These are phyloP conservation scores for Peromyscus polionotus DNA, from an alignment of 2,113 vertebrate species.

Conservation along the genomic window DNA sequence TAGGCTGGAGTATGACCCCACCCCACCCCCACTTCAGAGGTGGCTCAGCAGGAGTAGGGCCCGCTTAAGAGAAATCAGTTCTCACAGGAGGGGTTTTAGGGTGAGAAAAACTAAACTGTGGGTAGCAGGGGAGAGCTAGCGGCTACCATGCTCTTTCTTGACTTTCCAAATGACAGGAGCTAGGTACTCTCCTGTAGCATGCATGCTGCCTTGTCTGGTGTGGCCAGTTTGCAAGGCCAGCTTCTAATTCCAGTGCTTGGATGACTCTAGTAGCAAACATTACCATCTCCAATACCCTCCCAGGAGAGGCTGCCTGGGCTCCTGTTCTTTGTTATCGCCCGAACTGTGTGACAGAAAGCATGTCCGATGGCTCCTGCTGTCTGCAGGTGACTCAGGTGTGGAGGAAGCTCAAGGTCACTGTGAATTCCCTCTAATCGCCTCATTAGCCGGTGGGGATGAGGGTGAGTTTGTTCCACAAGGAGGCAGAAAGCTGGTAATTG, in stretches of 20 bases:
- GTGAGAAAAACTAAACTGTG: too few species aligned
- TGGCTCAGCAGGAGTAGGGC: neutral
- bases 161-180: neutral
- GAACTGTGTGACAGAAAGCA: neutral
- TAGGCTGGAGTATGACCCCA: fast-evolving
- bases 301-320: conserved; percentile 42
- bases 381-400: conserved; percentile 79
- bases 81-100: neutral
- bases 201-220: neutral
- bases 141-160: fast-evolving
- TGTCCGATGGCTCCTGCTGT: neutral
- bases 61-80: neutral
- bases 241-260: neutral
- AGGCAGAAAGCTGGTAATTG: conserved; percentile 61
- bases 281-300: neutral
- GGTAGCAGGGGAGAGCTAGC: neutral
- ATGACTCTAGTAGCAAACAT: neutral
- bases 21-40: neutral
- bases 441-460: conserved; percentile 53
- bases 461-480: conserved; percentile 16
- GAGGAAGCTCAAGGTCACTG: conserved; percentile 7
- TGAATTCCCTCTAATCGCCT: conserved; percentile 73
- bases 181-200: neutral
- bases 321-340: conserved; percentile 59
- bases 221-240: neutral